Evolutionary conservation across 2,888 invertebrate genomes (phyloP), one percentile per base, ranked within the genome.

Genomic region (Andrena dorsata): DNA sequence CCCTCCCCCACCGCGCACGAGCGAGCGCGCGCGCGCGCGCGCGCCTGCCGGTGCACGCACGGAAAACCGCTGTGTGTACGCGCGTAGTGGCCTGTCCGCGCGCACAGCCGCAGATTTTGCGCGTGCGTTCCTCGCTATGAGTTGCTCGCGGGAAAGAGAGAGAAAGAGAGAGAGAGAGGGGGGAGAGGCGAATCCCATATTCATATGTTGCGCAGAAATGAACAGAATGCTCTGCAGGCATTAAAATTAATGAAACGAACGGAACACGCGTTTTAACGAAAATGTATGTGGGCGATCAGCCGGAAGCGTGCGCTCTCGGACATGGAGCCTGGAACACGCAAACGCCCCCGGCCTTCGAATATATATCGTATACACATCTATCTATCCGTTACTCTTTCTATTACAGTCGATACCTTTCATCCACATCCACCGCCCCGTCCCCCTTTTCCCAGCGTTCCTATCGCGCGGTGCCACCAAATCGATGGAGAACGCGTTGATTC

Each of bases 161-260:
- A 69, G 32, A 13, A 20, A 30, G 32, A 49, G 28, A 8, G 53
- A 30, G 60, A 66, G 76, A 69, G 66, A 75, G 32, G 63, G 56
- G 56, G 74, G 80, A 74, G 65, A 79, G 80, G 76, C 75, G 72
- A 82, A 88, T 86, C 84, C 80, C 72, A 83, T 90, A 90, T 91
- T 92, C 91, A 91, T 92, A 91, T 88, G 91, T 91, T 91, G 91
- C 88, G 86, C 88, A 89, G 91, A 92, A 92, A 90, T 91, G 92
- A 91, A 92, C 90, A 90, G 90, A 91, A 90, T 89, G 90, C 90
- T 86, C 90, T 89, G 85, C 90, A 89, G 88, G 91, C 91, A 92
- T 93, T 92, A 92, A 92, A 92, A 93, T 93, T 93, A 93, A 93
- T 93, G 92, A 93, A 92, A 93, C 92, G 92, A 89, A 92, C 90